Conservation (phyloP, 1,140 invertebrate genomes). For the Atta colombica region DNA sequence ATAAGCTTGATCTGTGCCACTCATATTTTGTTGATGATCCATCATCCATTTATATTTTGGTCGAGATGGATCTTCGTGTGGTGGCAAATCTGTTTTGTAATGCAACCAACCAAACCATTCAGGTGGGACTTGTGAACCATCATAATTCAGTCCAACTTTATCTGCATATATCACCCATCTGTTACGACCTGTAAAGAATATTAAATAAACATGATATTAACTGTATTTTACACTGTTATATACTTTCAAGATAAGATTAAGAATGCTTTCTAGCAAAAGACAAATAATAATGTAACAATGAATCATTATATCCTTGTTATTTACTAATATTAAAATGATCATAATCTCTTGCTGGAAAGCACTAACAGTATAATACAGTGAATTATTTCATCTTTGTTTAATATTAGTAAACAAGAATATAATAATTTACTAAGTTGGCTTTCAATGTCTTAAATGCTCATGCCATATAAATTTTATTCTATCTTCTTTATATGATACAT, state of each 20-base stretch:
- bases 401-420: too few relatives aligned
- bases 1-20: slow-evolving; percentile 93
- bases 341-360: too few relatives aligned
- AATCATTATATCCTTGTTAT: too few relatives aligned
- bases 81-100: slow-evolving; percentile 90
- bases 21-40: slow-evolving; percentile 93
- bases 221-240: background rate
- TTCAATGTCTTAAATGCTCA: too few relatives aligned
- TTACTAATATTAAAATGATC: too few relatives aligned
- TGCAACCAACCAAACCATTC: slow-evolving; percentile 97
- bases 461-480: too few relatives aligned
- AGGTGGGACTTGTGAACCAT: slow-evolving; percentile 96
- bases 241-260: background rate
- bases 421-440: too few relatives aligned
- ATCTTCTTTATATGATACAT: too few relatives aligned
- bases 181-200: slow-evolving; percentile 90
- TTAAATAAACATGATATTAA: slow-evolving; percentile 30
- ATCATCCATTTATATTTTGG: slow-evolving; percentile 95
- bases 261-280: too few relatives aligned
- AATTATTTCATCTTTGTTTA: too few relatives aligned
- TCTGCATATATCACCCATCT: slow-evolving; percentile 97
- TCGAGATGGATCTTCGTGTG: slow-evolving; percentile 89
- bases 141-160: slow-evolving; percentile 94
- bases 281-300: too few relatives aligned
- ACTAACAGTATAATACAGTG: too few relatives aligned